Evolutionary conservation across 2,797 vertebrate species (phyloP), one percentile per base, ranked within the genome.

Genomic region (Pangasius mekongensis): DNA sequence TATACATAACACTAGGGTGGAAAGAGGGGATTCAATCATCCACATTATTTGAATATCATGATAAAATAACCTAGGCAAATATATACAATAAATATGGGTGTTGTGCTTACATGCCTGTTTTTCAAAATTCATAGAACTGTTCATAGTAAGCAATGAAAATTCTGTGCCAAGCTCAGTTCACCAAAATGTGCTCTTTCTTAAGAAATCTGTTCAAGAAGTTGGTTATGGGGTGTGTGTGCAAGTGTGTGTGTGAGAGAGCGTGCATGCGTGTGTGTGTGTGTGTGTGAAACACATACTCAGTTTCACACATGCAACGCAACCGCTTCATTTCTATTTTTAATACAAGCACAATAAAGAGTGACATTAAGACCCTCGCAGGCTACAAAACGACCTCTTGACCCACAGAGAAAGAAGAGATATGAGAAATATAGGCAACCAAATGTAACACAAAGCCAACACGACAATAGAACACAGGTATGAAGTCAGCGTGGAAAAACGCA

Each of bases 381-480:
- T 43, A 27, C 33, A 62, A 39, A 60, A 62, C 5, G 36, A 60
- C 30, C 54, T 39, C 9, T 14, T 39, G 80, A 43, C 22, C 47
- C 47, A 54, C 47, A 54, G 8, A 3, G 39, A 66, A 43, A 43
- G 36, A 47, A 30, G 39, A 43, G 39, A 16, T 33, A 66, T 4
- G 6, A 54, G 18, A 56, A 11, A 81, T 33, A 47, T 20, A 66
- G 62, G 49, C 30, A 18, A 83, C 39, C 13, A 64, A 84, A 43
- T 7, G 2, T 39, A 43, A 77, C 24, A 9, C 64, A 82, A 76
- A 54, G 60, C 22, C 77, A 83, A n/a, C 30, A 81, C 73, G 36
- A 71, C 62, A 56, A 49, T 77, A 18, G 69, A 60, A 78, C n/a
- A 76, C 36, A 71, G n/a, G 69, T 30, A 80, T 36, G 74, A 85